Conservation (phyloP, 92 coral and sea anemone genomes). For the Umimayanthus kanabou region DNA sequence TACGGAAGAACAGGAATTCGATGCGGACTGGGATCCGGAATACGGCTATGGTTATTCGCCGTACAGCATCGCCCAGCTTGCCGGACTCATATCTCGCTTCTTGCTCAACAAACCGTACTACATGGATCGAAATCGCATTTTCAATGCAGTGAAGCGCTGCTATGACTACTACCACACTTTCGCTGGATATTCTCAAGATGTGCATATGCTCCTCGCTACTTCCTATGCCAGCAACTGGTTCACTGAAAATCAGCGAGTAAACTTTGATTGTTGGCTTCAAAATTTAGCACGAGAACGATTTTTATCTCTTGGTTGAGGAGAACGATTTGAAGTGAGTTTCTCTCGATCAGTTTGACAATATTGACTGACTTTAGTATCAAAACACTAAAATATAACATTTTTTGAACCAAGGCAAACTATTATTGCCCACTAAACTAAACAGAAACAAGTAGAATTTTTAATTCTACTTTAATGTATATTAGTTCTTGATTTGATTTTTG, state of each 20-base stretch:
- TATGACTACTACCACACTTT: constrained; percentile 92
- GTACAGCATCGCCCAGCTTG: constrained; percentile 88
- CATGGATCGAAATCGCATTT: constrained; percentile 92
- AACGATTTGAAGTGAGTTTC: too few species aligned
- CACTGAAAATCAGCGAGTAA: constrained; percentile 87
- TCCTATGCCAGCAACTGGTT: constrained; percentile 97
- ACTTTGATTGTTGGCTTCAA: constrained; percentile 90
- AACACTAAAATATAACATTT: background rate
- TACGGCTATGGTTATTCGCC: constrained; percentile 97
- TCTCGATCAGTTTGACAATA: background rate
- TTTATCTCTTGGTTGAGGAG: constrained; percentile 37
- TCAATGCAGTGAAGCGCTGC: constrained; percentile 97
- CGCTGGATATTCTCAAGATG: constrained; percentile 98
- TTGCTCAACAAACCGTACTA: constrained; percentile 90
- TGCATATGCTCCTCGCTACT: constrained; percentile 92
- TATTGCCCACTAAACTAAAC: background rate
- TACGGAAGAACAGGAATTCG: constrained; percentile 66
- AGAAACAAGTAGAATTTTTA: background rate
- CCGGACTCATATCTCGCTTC: constrained; percentile 79
- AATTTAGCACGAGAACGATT: constrained; percentile 68
- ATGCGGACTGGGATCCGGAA: constrained; percentile 95
- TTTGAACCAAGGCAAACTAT: background rate
- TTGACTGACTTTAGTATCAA: background rate
- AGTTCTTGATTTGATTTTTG: background rate
- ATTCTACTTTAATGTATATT: background rate